Evolutionary conservation across 1,140 invertebrate species (phyloP), one percentile per base, ranked within the genome.

Genomic region (Zaprionus gabonicus): DNA sequence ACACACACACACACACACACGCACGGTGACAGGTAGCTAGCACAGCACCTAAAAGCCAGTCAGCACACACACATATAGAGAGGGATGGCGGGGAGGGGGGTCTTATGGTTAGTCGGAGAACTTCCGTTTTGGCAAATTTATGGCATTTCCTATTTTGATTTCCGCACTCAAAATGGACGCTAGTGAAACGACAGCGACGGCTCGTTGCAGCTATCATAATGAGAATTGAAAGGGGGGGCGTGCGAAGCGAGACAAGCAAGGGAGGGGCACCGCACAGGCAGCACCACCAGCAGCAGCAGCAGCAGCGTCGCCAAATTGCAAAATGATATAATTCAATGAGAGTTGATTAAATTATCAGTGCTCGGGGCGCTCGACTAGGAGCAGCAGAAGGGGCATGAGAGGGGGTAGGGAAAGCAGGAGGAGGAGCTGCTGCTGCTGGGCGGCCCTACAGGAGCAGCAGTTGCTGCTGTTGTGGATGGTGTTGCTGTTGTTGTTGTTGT

Each of bases 321-420:
- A 87, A 87, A 87, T 87, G 84, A 87, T 87, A 87, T 87, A 87
- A 87, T 87, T 87, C 84, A 87, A 87, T 87, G 84, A 87, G 84
- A 87, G 84, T 87, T 87, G 84, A 87, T 87, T 87, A 87, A 87
- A 84, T 87, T 88, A 87, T 88, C 84, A 88, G 66, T 62, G 78
- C 67, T 75, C 69, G 67, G 57, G 55, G 27, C 6, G 55, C 20
- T 31, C 49, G 23, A 25, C 27, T 41, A 49, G 46, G 80, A 63
- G 41, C 4, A 20, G 59, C 1, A 46, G 44, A 20, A 62, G 59
- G 17, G 38, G 34, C 36, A 44, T 23, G 38, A 23, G 46, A 46
- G 58, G 15, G 23, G 3, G 13, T 10, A 15, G 27, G 20, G 23
- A 23, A 23, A 23, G 34, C 6, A 23, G 49, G 3, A 25, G 49